Evolutionary conservation across 2,113 vertebrate genomes (phyloP).

Genomic region (Heteronetta atricapilla): DNA sequence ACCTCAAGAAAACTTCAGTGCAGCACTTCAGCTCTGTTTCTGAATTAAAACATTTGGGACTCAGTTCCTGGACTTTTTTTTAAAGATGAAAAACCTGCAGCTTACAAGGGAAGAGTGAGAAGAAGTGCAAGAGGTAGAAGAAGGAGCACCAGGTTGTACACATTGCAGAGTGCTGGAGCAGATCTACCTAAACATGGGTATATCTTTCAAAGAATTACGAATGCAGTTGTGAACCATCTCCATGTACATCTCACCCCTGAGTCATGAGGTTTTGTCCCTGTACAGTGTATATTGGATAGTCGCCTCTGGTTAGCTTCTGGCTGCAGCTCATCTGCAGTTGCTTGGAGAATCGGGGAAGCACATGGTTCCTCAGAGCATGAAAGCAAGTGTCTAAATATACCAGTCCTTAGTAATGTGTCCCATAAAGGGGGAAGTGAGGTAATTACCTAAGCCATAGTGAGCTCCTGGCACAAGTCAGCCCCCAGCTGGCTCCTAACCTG

Average conservation of each 20-base stretch:
- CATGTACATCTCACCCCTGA: not conserved
- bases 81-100: not conserved
- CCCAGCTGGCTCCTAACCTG: not conserved
- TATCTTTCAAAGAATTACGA: not conserved
- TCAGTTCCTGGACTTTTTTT: not conserved
- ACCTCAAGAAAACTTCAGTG: not conserved
- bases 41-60: not conserved
- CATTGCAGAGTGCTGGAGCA: not conserved
- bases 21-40: not conserved
- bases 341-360: not conserved
- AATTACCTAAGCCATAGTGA: not conserved
- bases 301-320: not conserved
- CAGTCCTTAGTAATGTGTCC: not conserved
- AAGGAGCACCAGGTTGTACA: not conserved
- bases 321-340: not conserved
- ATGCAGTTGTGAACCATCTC: not conserved
- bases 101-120: not conserved
- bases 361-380: not conserved
- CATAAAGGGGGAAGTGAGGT: not conserved
- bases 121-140: rapidly evolving
- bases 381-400: not conserved
- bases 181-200: not conserved
- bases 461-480: not conserved
- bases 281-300: not conserved
- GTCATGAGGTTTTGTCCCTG: not conserved